These are phyloP conservation scores for Cololabis saira DNA, from an alignment of 2,113 vertebrate genomes.

Conservation along the genomic window DNA sequence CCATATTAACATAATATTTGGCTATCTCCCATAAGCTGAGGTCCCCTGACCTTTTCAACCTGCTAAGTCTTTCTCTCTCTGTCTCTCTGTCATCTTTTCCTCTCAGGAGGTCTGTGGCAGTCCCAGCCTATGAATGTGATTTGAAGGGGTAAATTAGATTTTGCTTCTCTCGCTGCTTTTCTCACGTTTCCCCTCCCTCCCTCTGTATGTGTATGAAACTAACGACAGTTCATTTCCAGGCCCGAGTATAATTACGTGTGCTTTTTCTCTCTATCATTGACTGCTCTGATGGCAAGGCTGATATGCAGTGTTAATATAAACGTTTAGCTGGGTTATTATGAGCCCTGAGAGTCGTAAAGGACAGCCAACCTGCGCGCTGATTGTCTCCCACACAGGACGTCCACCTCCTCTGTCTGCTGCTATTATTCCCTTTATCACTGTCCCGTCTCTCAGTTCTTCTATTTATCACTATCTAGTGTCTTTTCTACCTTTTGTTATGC, in stretches of 20 bases:
- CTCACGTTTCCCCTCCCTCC: conserved; percentile 55
- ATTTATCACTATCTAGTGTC: conserved; percentile 58
- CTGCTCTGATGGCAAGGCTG: conserved; percentile 80
- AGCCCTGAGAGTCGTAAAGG: conserved; percentile 78
- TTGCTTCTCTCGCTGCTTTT: conserved; percentile 69
- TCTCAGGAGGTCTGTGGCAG: conserved; percentile 81
- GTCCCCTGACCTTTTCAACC: conserved; percentile 80
- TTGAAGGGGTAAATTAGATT: conserved; percentile 85
- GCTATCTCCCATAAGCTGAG: conserved; percentile 80
- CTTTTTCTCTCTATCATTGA: conserved; percentile 81
- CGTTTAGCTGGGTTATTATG: conserved; percentile 84
- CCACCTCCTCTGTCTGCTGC: conserved; percentile 47
- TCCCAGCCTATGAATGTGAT: conserved; percentile 89
- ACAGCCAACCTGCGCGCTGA: conserved; percentile 69
- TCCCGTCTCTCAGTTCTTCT: conserved; percentile 38
- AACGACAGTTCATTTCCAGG: conserved; percentile 83
- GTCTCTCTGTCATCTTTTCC: conserved; percentile 70
- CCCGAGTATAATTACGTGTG: conserved; percentile 82
- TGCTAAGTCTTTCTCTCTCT: conserved; percentile 65
- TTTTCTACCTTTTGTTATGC: conserved; percentile 51
- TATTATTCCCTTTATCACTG: conserved; percentile 57
- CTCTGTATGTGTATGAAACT: conserved; percentile 77
- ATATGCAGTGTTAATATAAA: conserved; percentile 85
- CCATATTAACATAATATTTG: conserved; percentile 87
- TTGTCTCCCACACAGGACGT: conserved; percentile 71